phyloP scores from a whole-genome alignment of 2,797 vertebrate genomes.

The Gymnothorax reevesii region DNA sequence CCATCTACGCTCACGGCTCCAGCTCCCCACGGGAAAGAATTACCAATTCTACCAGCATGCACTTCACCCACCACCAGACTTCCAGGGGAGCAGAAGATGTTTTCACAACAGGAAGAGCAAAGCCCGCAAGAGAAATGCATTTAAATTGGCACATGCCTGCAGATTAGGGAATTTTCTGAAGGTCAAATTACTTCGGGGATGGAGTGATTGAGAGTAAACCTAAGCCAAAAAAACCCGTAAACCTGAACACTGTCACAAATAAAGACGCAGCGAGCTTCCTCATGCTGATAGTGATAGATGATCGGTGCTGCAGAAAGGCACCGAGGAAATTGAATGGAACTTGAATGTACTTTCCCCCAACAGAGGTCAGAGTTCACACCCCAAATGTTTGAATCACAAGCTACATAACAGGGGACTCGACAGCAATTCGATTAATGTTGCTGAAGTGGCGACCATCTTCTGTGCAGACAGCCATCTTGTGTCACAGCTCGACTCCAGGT shows the following conservation, averaged over 20 bases:
- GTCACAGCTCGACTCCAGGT: not conserved
- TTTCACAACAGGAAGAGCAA: not conserved
- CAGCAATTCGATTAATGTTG: constrained; percentile 17
- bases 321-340: not conserved
- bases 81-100: constrained; percentile 6
- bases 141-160: not conserved
- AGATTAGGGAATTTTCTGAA: not conserved
- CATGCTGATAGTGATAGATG: not conserved
- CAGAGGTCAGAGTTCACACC: not conserved
- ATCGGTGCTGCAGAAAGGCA: not conserved
- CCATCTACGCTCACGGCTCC: not conserved
- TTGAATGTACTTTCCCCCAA: not conserved
- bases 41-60: constrained; percentile 21
- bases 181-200: not conserved
- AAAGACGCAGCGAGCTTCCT: constrained; percentile 26
- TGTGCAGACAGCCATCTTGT: too few relatives aligned
- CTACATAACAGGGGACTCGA: not conserved
- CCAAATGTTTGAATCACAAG: too few relatives aligned
- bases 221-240: not conserved
- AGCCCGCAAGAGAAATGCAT: not conserved
- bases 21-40: constrained; percentile 1
- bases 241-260: constrained; percentile 22
- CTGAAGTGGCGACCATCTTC: not conserved
- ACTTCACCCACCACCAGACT: constrained; percentile 1
- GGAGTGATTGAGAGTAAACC: not conserved